Base-by-base conservation (phyloP, 2,888 invertebrate species). In the Mimumesa dahlbomi region DNA sequence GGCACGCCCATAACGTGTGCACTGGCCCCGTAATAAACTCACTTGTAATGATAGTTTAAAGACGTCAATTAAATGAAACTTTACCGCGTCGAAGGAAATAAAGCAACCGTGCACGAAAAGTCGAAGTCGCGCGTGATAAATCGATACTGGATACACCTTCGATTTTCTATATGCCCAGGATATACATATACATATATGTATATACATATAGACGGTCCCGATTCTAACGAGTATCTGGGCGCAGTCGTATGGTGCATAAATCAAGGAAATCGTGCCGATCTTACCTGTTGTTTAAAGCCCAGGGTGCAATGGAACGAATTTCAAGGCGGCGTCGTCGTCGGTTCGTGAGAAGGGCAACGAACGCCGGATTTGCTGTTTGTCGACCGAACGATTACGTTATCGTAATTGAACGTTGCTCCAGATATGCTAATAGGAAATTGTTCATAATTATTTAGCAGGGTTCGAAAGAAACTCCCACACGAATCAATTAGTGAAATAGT, bases 181-280 rank as follows among this genome's bases (percentile, higher is more conserved):
- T 36, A 36, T 21, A 16, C 14, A 2, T 14, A 11, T n/a, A n/a
- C n/a, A n/a, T n/a, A n/a, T n/a, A n/a, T n/a, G n/a, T n/a, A n/a
- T n/a, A n/a, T n/a, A n/a, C n/a, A n/a, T n/a, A n/a, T n/a, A n/a
- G 16, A 19, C 36, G 38, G 40, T 38, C 65, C 25, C 49, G 58
- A 59, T 52, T 54, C 16, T 62, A 66, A 54, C 48, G 22, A 48
- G 46, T 49, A 49, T 59, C 66, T 19, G 34, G 62, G 46, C 14
- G 52, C 52, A 43, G 48, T 53, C 62, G 34, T 38, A 25, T 21
- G 34, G 25, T 5, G 48, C 19, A 72, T 69, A 72, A 69, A 72
- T 72, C 62, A 68, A 48, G 19, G 19, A 34, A 68, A 57, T 63
- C 63, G 38, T 48, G 45, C 40, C 11, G 50, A 45, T 65, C 69